Conservation (phyloP, 2,888 invertebrate species). For the Drosophila anomalata region DNA sequence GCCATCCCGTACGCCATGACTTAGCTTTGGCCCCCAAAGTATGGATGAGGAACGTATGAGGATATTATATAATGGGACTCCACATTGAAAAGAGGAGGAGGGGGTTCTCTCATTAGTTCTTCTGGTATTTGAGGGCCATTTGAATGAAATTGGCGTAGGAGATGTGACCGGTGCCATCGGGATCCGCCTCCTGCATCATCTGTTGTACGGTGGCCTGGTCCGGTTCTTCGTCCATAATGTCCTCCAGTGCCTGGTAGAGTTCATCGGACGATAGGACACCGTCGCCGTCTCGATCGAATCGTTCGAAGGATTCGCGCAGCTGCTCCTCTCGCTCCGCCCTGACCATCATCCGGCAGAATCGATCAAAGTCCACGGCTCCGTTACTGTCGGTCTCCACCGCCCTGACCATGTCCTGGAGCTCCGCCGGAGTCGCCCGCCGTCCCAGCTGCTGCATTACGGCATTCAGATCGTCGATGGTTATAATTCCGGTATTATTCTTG, state of each 20-base stretch:
- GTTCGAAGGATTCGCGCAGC: not conserved
- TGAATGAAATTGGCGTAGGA: constrained; percentile 7
- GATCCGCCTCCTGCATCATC: constrained; percentile 19
- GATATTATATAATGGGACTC: not conserved
- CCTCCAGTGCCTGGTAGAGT: constrained; percentile 1
- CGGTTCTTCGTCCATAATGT: constrained; percentile 1
- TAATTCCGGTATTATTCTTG: not conserved
- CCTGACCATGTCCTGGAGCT: constrained; percentile 10
- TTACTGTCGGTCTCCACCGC: not conserved
- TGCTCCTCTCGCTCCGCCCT: constrained; percentile 8
- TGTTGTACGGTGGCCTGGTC: not conserved
- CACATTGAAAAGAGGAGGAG: too few relatives aligned
- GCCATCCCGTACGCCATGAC: not conserved
- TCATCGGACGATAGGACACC: constrained; percentile 5
- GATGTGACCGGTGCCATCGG: constrained; percentile 6
- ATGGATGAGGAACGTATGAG: constrained; percentile 3
- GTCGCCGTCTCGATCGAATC: constrained; percentile 7
- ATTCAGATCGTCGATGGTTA: constrained; percentile 5
- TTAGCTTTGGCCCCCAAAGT: constrained; percentile 2
- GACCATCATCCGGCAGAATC: not conserved
- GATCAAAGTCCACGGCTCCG: constrained; percentile 3
- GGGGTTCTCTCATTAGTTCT: not conserved
- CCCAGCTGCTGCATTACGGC: constrained; percentile 5
- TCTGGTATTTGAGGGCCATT: constrained; percentile 12
- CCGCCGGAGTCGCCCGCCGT: not conserved